phyloP scores from a whole-genome alignment of 2,797 vertebrate species.

The Clarias platycephalus region DNA sequence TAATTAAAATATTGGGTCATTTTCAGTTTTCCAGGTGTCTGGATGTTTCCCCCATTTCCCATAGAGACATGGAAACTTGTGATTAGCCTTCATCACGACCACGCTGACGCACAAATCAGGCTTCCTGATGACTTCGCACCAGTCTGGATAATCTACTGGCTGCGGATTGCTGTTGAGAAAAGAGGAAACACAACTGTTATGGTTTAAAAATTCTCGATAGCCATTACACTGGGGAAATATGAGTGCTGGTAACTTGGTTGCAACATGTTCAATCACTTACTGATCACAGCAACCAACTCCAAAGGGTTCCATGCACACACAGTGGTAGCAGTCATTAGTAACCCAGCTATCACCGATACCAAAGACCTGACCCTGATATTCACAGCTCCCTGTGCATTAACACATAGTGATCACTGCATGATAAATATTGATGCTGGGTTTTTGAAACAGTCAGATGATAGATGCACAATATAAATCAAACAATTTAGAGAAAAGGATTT shows the following conservation, averaged over 20 bases:
- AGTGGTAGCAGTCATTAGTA: slow-evolving; percentile 72
- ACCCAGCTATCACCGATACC: slow-evolving; percentile 75
- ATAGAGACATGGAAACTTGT: slow-evolving; percentile 76
- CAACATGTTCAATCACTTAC: slow-evolving; percentile 61
- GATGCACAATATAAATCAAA: background rate
- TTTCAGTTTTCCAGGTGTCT: slow-evolving; percentile 69
- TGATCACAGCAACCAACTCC: slow-evolving; percentile 79
- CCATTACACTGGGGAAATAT: background rate
- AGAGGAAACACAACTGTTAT: background rate
- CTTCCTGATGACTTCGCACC: slow-evolving; percentile 75
- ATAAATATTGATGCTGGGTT: background rate
- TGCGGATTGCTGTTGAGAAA: slow-evolving; percentile 62
- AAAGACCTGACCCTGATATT: slow-evolving; percentile 69
- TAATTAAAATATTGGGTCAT: slow-evolving; percentile 70
- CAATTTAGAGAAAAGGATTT: too few species aligned
- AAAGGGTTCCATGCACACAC: slow-evolving; percentile 79
- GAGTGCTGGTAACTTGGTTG: background rate
- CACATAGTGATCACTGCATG: background rate
- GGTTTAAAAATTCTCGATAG: background rate
- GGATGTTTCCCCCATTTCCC: slow-evolving; percentile 63
- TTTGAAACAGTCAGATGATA: background rate
- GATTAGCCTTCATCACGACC: slow-evolving; percentile 77
- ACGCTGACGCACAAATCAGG: slow-evolving; percentile 74
- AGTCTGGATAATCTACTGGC: slow-evolving; percentile 77
- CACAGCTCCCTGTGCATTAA: slow-evolving; percentile 68